Evolutionary conservation across 2,797 vertebrate species (phyloP).

Genomic region (Zenarchopterus dispar): DNA sequence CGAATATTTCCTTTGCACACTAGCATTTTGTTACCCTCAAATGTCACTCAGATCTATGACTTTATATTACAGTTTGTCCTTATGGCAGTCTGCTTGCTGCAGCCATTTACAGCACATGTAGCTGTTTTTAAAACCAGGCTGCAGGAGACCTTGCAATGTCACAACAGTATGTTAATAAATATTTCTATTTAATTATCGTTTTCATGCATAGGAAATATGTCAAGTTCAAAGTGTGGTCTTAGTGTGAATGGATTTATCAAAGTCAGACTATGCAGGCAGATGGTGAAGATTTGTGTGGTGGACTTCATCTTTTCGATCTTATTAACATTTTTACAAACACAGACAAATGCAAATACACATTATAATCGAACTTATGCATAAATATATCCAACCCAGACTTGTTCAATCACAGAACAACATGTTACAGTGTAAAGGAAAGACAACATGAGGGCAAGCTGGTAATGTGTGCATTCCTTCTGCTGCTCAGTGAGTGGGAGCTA

Average conservation of each 20-base stretch:
- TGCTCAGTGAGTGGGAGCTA: constrained; percentile 34
- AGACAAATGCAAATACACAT: constrained; percentile 16
- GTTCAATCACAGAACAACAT: constrained; percentile 37
- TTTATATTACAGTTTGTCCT: constrained; percentile 23
- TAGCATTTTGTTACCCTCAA: constrained; percentile 39
- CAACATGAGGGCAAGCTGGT: constrained; percentile 23
- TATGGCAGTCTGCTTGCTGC: constrained; percentile 8
- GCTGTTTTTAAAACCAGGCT: not conserved
- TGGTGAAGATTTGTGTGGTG: constrained; percentile 15
- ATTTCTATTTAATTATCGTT: no score
- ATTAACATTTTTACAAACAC: constrained; percentile 11
- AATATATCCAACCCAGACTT: constrained; percentile 11
- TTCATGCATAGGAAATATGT: not conserved
- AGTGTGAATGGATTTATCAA: constrained; percentile 8
- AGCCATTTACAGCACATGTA: not conserved
- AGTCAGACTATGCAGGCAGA: constrained; percentile 26
- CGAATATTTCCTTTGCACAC: constrained; percentile 45
- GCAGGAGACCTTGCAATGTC: not conserved
- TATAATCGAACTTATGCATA: constrained; percentile 31
- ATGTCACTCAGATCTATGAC: constrained; percentile 18
- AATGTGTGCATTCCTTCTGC: constrained; percentile 44
- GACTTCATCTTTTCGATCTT: not conserved
- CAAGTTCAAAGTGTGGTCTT: constrained; percentile 1
- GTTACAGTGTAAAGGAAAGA: constrained; percentile 5
- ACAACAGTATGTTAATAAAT: no score